These are phyloP conservation scores for Tyto alba DNA, from an alignment of 2,113 vertebrate genomes.

Conservation along the genomic window DNA sequence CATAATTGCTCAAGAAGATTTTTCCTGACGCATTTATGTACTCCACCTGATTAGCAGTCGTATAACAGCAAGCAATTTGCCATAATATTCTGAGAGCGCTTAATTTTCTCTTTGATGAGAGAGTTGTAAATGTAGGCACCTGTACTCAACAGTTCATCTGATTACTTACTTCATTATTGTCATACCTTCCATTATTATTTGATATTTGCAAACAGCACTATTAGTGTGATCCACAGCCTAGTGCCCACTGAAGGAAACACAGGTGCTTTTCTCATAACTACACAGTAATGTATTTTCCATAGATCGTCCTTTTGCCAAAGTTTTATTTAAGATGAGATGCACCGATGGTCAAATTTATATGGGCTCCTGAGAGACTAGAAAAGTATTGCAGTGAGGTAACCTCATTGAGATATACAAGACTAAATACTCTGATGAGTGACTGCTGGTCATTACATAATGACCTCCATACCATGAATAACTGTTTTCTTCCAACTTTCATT, in stretches of 20 bases:
- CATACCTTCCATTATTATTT: slow-evolving; percentile 33
- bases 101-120: slow-evolving; percentile 64
- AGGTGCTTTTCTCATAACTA: background rate
- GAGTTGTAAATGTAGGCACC: slow-evolving; percentile 62
- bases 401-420: accelerated
- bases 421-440: accelerated
- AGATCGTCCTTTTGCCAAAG: background rate
- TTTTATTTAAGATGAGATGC: background rate
- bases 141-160: slow-evolving; percentile 54
- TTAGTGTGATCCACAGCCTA: slow-evolving; percentile 2
- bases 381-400: background rate
- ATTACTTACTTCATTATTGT: slow-evolving; percentile 51
- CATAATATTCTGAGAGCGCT: slow-evolving; percentile 57
- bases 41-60: slow-evolving; percentile 56
- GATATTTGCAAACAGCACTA: slow-evolving; percentile 61
- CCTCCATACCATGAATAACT: accelerated
- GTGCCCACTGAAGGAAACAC: slow-evolving; percentile 1
- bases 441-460: accelerated
- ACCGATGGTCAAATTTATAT: background rate
- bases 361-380: background rate
- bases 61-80: slow-evolving; percentile 57
- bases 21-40: slow-evolving; percentile 31
- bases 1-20: slow-evolving; percentile 12
- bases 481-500: background rate
- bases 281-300: background rate